Conservation (phyloP, 2,888 invertebrate genomes). For the Argynnis bischoffii region DNA sequence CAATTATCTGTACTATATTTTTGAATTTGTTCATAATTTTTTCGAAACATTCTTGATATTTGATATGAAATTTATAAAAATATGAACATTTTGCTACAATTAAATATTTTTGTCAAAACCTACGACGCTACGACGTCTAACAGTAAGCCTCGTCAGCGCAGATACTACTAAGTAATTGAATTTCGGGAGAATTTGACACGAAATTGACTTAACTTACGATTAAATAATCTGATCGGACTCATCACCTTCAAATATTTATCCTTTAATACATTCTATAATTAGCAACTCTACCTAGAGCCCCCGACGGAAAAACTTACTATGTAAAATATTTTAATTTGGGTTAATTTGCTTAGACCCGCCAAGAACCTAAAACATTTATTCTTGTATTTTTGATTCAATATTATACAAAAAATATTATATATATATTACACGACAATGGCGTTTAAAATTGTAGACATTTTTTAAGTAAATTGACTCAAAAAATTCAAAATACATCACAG, state of each 20-base stretch:
- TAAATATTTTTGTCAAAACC: constrained; percentile 47
- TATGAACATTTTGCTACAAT: neutral
- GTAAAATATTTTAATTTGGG: no score
- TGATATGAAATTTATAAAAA: neutral
- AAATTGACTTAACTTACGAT: constrained; percentile 77
- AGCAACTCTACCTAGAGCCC: constrained; percentile 33
- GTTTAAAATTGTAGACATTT: neutral
- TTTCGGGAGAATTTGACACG: constrained; percentile 82
- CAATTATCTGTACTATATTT: no score
- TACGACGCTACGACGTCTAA: constrained; percentile 55
- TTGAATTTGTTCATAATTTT: neutral
- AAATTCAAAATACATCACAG: constrained; percentile 11
- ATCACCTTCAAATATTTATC: constrained; percentile 41
- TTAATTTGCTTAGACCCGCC: no score
- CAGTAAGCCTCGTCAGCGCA: constrained; percentile 53
- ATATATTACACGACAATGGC: no score
- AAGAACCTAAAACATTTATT: no score
- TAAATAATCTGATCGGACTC: constrained; percentile 38
- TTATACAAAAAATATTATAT: no score
- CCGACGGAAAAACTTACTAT: constrained; percentile 22
- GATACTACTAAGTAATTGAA: constrained; percentile 78
- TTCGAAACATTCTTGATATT: neutral
- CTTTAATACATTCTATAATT: constrained; percentile 42
- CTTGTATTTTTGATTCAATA: no score
- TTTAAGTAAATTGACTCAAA: neutral